A percentile compares a stretch with the other conserved stretches of the same genome.
These are phyloP conservation scores for Gadus chalcogrammus DNA, from an alignment of 2,113 vertebrate genomes.

Conservation along the genomic window DNA sequence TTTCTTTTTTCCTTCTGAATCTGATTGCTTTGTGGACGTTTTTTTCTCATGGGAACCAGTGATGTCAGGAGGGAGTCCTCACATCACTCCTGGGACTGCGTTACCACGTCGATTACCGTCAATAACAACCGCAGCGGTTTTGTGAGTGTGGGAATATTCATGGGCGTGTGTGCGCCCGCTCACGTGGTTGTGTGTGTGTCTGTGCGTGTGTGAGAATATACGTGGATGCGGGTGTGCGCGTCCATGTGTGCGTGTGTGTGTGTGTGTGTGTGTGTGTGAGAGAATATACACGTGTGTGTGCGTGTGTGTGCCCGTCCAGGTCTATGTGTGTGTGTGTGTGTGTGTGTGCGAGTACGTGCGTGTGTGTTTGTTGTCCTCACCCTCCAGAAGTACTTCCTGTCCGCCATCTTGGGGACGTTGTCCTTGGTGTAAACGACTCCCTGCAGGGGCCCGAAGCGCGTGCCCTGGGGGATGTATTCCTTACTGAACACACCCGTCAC, in stretches of 20 bases:
- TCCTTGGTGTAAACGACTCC: slow-evolving; percentile 76
- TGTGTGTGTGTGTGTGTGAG: not conserved
- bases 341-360: not conserved
- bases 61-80: too few relatives aligned
- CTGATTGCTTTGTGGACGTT: too few relatives aligned
- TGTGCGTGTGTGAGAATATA: not conserved
- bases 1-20: too few relatives aligned
- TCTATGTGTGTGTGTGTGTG: slow-evolving; percentile 2
- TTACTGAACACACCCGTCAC: slow-evolving; percentile 76
- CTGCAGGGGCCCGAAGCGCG: slow-evolving; percentile 72
- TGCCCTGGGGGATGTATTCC: slow-evolving; percentile 77
- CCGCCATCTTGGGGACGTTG: slow-evolving; percentile 69
- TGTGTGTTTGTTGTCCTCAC: slow-evolving; percentile 52
- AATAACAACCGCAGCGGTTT: too few relatives aligned
- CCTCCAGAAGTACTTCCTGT: slow-evolving; percentile 79
- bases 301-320: not conserved
- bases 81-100: too few relatives aligned
- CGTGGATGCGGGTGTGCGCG: not conserved
- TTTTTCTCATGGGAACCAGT: too few relatives aligned
- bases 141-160: not conserved
- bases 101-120: too few relatives aligned
- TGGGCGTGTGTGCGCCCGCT: not conserved
- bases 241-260: not conserved
- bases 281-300: too few relatives aligned
- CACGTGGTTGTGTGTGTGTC: not conserved